phyloP scores from a whole-genome alignment of 2,888 invertebrate species.

The Lathronympha strigana region DNA sequence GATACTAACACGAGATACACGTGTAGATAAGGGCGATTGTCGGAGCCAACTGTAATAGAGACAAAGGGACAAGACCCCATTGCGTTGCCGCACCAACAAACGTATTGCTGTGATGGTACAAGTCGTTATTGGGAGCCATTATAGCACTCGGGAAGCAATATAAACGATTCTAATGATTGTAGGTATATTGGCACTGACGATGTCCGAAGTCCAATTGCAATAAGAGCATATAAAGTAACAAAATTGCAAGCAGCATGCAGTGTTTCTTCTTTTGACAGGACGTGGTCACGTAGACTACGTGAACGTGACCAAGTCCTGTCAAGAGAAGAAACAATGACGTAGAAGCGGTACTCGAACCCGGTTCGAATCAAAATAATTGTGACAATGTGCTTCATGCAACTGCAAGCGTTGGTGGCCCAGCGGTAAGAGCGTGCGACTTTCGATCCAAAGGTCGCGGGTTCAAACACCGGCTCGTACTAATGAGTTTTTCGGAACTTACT shows the following conservation, averaged over 20 bases:
- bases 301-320: too few species aligned
- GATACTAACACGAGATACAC: slow-evolving; percentile 77
- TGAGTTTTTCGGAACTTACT: too few species aligned
- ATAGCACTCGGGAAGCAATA: slow-evolving; percentile 15
- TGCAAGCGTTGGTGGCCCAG: too few species aligned
- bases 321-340: too few species aligned
- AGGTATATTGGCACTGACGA: background rate
- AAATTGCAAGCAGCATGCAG: background rate
- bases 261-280: too few species aligned
- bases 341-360: too few species aligned
- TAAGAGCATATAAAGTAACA: background rate
- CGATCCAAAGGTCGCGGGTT: too few species aligned
- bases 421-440: too few species aligned
- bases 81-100: slow-evolving; percentile 49
- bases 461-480: too few species aligned
- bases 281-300: too few species aligned
- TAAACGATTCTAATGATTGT: background rate
- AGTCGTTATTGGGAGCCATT: slow-evolving; percentile 46
- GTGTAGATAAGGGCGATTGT: slow-evolving; percentile 74
- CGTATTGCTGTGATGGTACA: slow-evolving; percentile 45
- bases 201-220: background rate
- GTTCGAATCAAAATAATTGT: too few species aligned
- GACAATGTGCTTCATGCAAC: too few species aligned
- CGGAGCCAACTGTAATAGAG: slow-evolving; percentile 71
- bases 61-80: slow-evolving; percentile 73